Percentiles rank a stretch among this genome's conserved stretches.
Evolutionary conservation across 2,888 invertebrate species (phyloP).

Genomic region (Acanthosepion lycidas): DNA sequence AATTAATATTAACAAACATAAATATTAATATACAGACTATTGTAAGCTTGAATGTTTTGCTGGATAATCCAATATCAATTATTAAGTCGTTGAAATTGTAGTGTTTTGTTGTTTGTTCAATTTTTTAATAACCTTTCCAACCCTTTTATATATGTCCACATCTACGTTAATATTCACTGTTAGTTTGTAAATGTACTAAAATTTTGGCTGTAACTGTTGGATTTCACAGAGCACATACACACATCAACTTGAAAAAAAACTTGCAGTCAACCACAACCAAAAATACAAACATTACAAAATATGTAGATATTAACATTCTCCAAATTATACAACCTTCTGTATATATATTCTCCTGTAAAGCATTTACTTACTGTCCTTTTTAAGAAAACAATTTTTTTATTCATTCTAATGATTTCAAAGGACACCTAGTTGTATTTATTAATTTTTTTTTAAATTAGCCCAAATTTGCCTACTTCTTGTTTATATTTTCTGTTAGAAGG

Average conservation of each 20-base stretch:
- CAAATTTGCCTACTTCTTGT: background rate
- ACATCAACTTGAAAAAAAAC: background rate
- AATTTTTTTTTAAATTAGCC: background rate
- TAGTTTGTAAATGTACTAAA: constrained; percentile 23
- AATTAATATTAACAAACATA: background rate
- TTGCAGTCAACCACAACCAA: background rate
- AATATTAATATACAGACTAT: background rate
- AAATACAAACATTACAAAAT: background rate
- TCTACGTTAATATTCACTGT: background rate
- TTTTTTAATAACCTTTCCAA: background rate
- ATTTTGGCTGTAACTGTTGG: constrained; percentile 22
- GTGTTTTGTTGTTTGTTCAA: constrained; percentile 33
- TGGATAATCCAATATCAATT: constrained; percentile 33
- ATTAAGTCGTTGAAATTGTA: constrained; percentile 33
- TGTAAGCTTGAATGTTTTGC: constrained; percentile 33
- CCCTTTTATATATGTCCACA: background rate
- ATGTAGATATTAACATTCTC: background rate
- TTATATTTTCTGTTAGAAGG: background rate
- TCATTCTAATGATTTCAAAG: background rate
- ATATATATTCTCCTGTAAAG: background rate
- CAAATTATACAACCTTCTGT: background rate
- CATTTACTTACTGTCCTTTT: background rate
- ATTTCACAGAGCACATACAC: background rate
- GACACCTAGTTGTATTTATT: background rate
- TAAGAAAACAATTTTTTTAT: background rate